These are phyloP conservation scores for Bombylius discolor DNA, from an alignment of 2,888 invertebrate species.

Conservation along the genomic window DNA sequence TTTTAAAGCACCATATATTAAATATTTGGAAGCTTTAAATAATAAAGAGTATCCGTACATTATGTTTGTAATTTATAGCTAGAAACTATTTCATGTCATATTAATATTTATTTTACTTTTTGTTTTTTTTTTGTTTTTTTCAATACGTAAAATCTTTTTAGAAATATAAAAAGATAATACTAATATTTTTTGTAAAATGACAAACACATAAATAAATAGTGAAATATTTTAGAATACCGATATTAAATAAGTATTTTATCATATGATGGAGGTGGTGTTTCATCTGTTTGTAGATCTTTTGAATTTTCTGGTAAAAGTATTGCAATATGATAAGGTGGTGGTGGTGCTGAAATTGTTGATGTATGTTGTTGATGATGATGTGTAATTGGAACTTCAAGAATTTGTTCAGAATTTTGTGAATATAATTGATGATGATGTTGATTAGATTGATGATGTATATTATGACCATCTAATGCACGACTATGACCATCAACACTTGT, in stretches of 20 bases:
- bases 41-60: too few species aligned
- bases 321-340: slow-evolving; percentile 77
- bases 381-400: slow-evolving; percentile 2
- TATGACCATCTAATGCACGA: neutral
- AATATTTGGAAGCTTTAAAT: too few species aligned
- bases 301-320: slow-evolving; percentile 52
- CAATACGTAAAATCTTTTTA: too few species aligned
- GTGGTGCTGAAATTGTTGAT: slow-evolving; percentile 32
- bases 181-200: too few species aligned
- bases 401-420: slow-evolving; percentile 7
- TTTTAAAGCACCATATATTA: too few species aligned
- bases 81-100: too few species aligned
- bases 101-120: too few species aligned
- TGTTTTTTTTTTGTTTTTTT: too few species aligned
- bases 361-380: slow-evolving; percentile 7
- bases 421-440: slow-evolving; percentile 6
- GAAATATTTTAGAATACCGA: neutral
- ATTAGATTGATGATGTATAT: slow-evolving; percentile 5
- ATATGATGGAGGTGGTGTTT: slow-evolving; percentile 61
- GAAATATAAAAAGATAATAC: too few species aligned
- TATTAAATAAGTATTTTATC: slow-evolving; percentile 58
- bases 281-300: slow-evolving; percentile 34
- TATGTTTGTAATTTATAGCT: too few species aligned
- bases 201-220: too few species aligned
- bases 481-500: slow-evolving; percentile 25